These are phyloP conservation scores for Euproctis similis DNA, from an alignment of 2,888 invertebrate species.

Conservation along the genomic window DNA sequence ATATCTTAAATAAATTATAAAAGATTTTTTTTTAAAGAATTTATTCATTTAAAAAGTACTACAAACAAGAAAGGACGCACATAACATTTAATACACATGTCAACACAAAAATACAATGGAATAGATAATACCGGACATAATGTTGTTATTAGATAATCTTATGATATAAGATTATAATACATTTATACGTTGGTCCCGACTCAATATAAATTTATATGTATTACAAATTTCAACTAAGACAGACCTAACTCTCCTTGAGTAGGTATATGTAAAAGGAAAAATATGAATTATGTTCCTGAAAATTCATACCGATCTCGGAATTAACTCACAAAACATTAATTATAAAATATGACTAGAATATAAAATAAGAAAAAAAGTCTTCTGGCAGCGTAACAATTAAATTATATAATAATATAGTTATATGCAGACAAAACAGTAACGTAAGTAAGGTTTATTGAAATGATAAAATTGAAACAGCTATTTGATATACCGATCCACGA, in stretches of 20 bases:
- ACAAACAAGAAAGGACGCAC: constrained; percentile 45
- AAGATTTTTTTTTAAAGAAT: no score
- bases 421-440: no score
- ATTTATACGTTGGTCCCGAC: constrained; percentile 27
- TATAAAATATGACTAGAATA: constrained; percentile 49
- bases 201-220: constrained; percentile 13
- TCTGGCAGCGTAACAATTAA: constrained; percentile 29
- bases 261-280: constrained; percentile 4
- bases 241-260: constrained; percentile 5
- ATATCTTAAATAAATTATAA: neutral
- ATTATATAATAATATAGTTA: constrained; percentile 17
- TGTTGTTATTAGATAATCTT: neutral
- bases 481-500: constrained; percentile 15
- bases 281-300: constrained; percentile 3
- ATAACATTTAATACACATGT: constrained; percentile 52
- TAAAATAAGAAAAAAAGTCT: constrained; percentile 29
- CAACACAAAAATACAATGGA: constrained; percentile 57
- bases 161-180: constrained; percentile 2
- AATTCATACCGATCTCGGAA: constrained; percentile 26
- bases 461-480: constrained; percentile 12
- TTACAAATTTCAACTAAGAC: constrained; percentile 10
- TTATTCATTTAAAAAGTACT: constrained; percentile 45
- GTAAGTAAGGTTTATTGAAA: constrained; percentile 14
- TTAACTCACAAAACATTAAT: constrained; percentile 25
- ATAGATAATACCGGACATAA: constrained; percentile 49